Evolutionary conservation across 2,797 vertebrate genomes (phyloP).

Genomic region (Catamblyrhynchus diadema): DNA sequence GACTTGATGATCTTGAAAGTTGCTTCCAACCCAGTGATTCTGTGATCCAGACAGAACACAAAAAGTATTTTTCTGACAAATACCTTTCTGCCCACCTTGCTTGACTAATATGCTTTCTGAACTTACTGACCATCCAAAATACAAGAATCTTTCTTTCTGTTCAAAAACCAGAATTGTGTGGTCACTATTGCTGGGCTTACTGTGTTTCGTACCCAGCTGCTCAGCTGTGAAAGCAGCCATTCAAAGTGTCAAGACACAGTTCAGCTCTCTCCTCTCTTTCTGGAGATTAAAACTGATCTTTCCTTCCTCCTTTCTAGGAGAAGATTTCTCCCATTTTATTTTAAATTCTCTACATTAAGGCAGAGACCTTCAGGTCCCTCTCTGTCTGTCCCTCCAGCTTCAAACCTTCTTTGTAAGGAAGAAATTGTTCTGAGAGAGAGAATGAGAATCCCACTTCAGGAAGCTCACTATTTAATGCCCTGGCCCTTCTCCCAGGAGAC

Average conservation of each 20-base stretch:
- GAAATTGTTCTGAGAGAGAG: not conserved
- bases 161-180: not conserved
- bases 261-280: not conserved
- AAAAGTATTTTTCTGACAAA: not conserved
- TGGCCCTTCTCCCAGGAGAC: not conserved
- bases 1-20: not conserved
- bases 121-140: not conserved
- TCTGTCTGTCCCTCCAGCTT: not conserved
- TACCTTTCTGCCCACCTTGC: not conserved
- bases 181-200: not conserved
- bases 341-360: not conserved
- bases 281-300: not conserved
- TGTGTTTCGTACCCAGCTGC: not conserved
- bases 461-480: constrained; percentile 4
- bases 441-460: not conserved
- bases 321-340: not conserved
- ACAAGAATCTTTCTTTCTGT: not conserved
- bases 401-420: not conserved
- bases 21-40: not conserved
- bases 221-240: not conserved
- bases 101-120: not conserved
- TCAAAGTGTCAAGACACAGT: not conserved
- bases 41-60: not conserved
- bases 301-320: not conserved
- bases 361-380: fast-evolving